Evolutionary conservation across 2,113 vertebrate genomes (phyloP), one percentile per base, ranked within the genome.

Genomic region (Galeopterus variegatus): DNA sequence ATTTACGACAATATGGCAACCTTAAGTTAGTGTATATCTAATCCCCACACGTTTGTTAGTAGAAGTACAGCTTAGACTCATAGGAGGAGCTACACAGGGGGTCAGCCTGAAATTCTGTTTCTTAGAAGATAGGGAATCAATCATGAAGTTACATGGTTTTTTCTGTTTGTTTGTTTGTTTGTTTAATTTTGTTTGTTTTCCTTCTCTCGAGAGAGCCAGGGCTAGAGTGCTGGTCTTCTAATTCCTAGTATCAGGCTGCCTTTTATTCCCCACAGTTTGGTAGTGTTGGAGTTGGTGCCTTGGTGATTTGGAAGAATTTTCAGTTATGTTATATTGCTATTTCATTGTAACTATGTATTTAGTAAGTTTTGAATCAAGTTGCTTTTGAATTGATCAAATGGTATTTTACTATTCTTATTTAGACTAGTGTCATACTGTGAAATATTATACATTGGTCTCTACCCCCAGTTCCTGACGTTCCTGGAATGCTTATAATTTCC

Each of bases 361-460:
- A 70, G 21, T 62, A 67, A 33, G 31, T 58, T 95, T 67, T 69
- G 4, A 79, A 84, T 64, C 58, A 73, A 33, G 45, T 87, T 87
- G 12, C 26, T 58, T 95, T 90, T 69, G 13, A 93, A 70, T n/a
- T n/a, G 28, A 45, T 58, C 15, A 56, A 58, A 50, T 88, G 17
- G 3, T 5, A 56, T 95, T 96, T 95, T 65, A 54, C n/a, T 90
- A 2, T 41, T 69, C 23, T 94, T 48, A 64, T 76, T 75, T 80
- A 85, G 48, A 56, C 17, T 33, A 85, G 65, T 70, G 12, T 36
- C 52, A 52, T 50, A 85, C 7, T 58, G 36, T 54, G 24, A 56
- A 94, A 65, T 36, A 21, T 48, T 36, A 18, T 50, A 2, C 64
- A 8, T 64, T 8, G 52, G 2, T 36, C 0, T 67, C 24, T 67